Evolutionary conservation across 2,113 vertebrate species (phyloP), one percentile per base, ranked within the genome.

Genomic region (Melanotaenia duboulayi): DNA sequence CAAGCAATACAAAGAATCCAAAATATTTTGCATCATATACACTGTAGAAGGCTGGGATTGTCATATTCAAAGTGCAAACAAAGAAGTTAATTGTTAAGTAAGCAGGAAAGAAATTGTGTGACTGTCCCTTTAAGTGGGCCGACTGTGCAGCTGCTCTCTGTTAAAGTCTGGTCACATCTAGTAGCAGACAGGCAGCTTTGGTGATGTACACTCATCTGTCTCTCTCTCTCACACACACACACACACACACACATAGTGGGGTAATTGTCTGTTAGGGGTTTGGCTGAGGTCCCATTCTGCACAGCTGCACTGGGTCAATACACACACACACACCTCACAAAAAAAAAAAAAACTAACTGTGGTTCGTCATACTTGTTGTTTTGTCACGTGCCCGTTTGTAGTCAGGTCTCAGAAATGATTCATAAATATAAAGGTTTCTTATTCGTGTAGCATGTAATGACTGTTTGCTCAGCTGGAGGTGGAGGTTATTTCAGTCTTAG

Each of bases 261-360:
- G 66, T 85, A 89, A 90, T 92, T 92, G 90, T 92, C 89, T 90
- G 87, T 92, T 90, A 87, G 85, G 65, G 81, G 80, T 59, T 89
- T 92, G 90, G 90, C 90, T 79, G 70, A 67, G 22, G 35, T 90
- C 86, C 89, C 85, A 25, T 59, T 44, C 81, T 84, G 78, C 89
- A 91, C 90, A 92, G 90, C 90, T 92, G 90, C 89, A 86, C 83
- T 63, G 76, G 81, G 62, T 81, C 80, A 87, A 81, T 70, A 82
- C 82, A 78, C 81, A 76, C 78, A 70, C 11, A 65, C 63, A 66
- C 58, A 74, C 74, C 32, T 35, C 75, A 56, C 25, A 64, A 19
- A 55, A 4, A 6, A 3, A 7, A 6, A 28, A 16, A 46, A 35
- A 11, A n/a, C 66, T 58, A 48, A 42, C 67, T 69, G 70, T 20